Percentiles rank a stretch among this genome's conserved stretches.
Evolutionary conservation across 2,888 invertebrate species (phyloP).

Genomic region (Apamea monoglypha): DNA sequence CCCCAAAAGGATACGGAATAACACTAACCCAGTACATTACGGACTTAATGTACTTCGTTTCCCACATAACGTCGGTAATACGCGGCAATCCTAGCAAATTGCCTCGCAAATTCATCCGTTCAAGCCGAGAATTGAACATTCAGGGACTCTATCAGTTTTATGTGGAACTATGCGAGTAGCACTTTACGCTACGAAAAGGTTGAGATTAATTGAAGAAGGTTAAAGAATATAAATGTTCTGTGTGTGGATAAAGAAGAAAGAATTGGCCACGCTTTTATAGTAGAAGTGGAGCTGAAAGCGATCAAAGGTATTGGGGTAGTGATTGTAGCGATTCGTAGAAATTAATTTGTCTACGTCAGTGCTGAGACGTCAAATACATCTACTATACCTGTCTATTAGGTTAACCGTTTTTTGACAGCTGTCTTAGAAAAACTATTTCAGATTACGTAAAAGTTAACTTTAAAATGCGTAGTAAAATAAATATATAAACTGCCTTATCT

Average conservation of each 20-base stretch:
- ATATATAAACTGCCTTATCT: no score
- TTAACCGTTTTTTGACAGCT: no score
- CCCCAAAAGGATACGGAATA: conserved; percentile 60
- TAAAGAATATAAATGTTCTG: conserved; percentile 36
- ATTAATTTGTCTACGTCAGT: conserved; percentile 20
- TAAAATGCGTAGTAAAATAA: no score
- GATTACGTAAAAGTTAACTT: no score
- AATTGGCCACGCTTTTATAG: conserved; percentile 27
- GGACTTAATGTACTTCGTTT: conserved; percentile 49
- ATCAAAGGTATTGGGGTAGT: neutral
- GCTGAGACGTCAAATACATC: conserved; percentile 8
- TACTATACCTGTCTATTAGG: neutral
- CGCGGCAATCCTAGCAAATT: conserved; percentile 71
- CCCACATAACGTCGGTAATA: conserved; percentile 60
- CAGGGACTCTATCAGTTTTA: conserved; percentile 65
- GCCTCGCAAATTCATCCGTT: conserved; percentile 71
- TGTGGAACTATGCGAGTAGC: conserved; percentile 62
- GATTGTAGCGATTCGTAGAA: neutral
- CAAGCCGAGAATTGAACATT: conserved; percentile 66
- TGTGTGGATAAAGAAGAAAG: conserved; percentile 11
- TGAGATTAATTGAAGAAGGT: conserved; percentile 49
- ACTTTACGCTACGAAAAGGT: conserved; percentile 52
- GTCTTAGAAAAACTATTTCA: no score
- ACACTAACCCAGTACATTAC: conserved; percentile 55
- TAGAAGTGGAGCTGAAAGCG: conserved; percentile 23